phyloP scores from a whole-genome alignment of 2,113 vertebrate genomes.

The Chionomys nivalis region DNA sequence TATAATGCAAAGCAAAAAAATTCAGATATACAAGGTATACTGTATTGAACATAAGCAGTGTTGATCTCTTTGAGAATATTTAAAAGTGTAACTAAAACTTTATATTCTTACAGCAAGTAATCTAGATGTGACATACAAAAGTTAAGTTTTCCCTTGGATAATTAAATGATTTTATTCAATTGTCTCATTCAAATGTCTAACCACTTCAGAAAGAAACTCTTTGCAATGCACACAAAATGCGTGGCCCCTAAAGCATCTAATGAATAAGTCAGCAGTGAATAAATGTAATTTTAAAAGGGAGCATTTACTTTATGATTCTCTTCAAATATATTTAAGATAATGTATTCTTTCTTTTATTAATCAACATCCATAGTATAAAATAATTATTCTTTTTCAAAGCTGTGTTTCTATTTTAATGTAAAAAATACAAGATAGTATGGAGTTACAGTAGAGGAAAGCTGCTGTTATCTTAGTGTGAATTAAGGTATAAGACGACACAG shows the following conservation, averaged over 20 bases:
- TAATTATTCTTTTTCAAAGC: conserved; percentile 4
- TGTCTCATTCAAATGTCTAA: conserved; percentile 33
- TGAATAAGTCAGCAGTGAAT: conserved; percentile 53
- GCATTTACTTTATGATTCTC: conserved; percentile 26
- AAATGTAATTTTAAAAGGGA: conserved; percentile 44
- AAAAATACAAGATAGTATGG: background rate
- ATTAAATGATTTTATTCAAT: conserved; percentile 60
- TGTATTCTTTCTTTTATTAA: background rate
- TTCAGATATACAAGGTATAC: background rate
- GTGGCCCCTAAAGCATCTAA: background rate
- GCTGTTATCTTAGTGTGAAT: background rate
- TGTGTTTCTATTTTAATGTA: background rate
- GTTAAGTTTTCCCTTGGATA: conserved; percentile 40
- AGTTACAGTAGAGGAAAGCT: background rate
- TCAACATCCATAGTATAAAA: background rate
- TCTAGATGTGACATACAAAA: background rate
- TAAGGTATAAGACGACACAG: background rate
- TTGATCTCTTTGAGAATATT: conserved; percentile 22
- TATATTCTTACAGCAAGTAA: conserved; percentile 1
- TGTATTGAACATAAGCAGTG: background rate
- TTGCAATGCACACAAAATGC: background rate
- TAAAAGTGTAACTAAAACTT: conserved; percentile 12
- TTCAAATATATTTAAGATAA: conserved; percentile 11
- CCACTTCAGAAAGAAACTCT: conserved; percentile 32
- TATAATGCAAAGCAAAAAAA: background rate